Percentiles rank a stretch among this genome's conserved stretches.
Evolutionary conservation across 2,888 invertebrate species (phyloP).

Genomic region (Cephus rjabovi): DNA sequence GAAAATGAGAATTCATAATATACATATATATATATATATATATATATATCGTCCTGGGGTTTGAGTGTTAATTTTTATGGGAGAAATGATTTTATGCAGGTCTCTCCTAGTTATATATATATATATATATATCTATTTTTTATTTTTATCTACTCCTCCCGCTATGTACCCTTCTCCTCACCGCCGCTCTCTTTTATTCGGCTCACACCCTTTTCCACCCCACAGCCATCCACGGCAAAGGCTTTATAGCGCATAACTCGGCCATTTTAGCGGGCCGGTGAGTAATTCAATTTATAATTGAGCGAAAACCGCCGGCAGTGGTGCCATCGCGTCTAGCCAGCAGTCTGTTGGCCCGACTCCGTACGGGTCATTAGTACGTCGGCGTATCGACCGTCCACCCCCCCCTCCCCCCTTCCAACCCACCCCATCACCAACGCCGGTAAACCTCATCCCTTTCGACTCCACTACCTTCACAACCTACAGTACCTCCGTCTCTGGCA

Average conservation of each 20-base stretch:
- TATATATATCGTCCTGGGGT: background rate
- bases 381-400: conserved; percentile 58
- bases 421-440: background rate
- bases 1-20: background rate
- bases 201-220: conserved; percentile 6
- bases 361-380: conserved; percentile 64
- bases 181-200: background rate
- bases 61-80: background rate
- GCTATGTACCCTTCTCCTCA: background rate
- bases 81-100: background rate
- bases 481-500: conserved; percentile 33
- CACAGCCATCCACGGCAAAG: background rate
- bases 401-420: conserved; percentile 15
- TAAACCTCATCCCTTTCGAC: conserved; percentile 14
- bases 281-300: conserved; percentile 64
- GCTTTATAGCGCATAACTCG: conserved; percentile 46
- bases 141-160: background rate
- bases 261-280: conserved; percentile 29
- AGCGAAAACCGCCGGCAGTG: conserved; percentile 57
- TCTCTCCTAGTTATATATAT: background rate
- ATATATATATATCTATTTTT: no score
- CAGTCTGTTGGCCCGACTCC: conserved; percentile 58
- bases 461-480: conserved; percentile 23
- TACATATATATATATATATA: background rate
- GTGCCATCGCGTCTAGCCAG: conserved; percentile 62